Base-by-base conservation (phyloP, 2,888 invertebrate genomes). In the Anodontia alba region DNA sequence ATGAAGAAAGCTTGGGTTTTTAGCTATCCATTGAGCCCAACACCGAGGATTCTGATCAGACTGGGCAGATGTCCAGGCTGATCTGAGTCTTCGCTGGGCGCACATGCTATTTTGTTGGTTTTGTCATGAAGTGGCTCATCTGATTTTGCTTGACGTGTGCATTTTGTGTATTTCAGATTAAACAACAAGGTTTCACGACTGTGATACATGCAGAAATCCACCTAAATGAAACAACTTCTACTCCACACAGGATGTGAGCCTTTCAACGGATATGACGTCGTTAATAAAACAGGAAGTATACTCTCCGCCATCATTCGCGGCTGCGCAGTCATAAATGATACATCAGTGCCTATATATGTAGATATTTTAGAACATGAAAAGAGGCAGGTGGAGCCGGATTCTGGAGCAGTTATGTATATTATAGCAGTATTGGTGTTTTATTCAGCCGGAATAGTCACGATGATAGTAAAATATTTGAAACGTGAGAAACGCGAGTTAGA, bases 381-480 rank as follows among this genome's bases (percentile, higher is more conserved):
- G 49, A 26, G 31, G 3, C 17, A 23, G 1, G 81, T 69, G 7
- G 85, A 88, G 23, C 81, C 86, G 0, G 92, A 92, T 73, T 81
- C 87, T 3, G 92, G 92, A 1, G 92, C 92, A 3, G 88, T 92
- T 29, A 76, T 91, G 66, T 92, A 92, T 72, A 92, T 92, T 33
- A 88, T 92, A 20, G 88, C 90, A 0, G 92, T 92, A 0, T 81
- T 92, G 8, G 81, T 91, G 43, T 91, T 92, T 76, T 92, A 92
- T 80, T 92, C 92, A 23, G 86, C 88, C 5, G 91, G 90, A 20
- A 91, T 92, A 31, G 85, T 92, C 23, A 88, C 90, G 10, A 92
- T 92, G 92, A 91, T 92, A 29, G 84, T 92, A 8, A 90, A 91
- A 73, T 91, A 92, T 85, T 86, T 91, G 0, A 89, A 89, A 76